Conservation (phyloP, 2,113 vertebrate species). For the Corythornis madagascariensis region DNA sequence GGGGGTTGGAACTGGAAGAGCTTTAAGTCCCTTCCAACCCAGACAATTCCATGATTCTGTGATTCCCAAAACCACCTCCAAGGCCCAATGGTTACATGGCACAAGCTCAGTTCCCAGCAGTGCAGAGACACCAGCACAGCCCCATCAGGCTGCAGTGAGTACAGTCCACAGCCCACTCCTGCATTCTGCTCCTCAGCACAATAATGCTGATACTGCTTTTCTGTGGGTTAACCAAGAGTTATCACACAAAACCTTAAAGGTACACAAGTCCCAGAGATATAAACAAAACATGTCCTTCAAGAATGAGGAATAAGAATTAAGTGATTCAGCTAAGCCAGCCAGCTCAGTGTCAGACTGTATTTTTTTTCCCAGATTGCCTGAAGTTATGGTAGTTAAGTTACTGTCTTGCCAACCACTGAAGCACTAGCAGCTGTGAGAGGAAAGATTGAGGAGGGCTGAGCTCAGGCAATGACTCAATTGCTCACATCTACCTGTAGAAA, state of each 20-base stretch:
- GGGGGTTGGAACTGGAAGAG: too few relatives aligned
- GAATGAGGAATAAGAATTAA: neutral
- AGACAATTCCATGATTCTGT: too few relatives aligned
- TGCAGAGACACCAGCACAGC: neutral
- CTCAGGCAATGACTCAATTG: neutral
- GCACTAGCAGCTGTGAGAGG: neutral
- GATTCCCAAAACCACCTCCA: neutral
- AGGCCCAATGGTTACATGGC: neutral
- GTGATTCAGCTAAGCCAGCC: neutral
- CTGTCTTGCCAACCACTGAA: neutral
- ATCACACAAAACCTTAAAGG: neutral
- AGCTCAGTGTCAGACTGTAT: neutral
- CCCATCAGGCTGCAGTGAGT: neutral
- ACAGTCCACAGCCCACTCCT: neutral
- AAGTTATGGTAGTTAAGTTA: neutral
- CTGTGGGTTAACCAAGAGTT: neutral
- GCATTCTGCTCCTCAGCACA: neutral
- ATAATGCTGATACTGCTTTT: neutral
- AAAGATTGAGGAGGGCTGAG: neutral
- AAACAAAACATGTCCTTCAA: neutral
- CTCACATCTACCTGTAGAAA: constrained; percentile 49
- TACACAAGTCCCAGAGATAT: neutral
- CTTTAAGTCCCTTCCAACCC: too few relatives aligned
- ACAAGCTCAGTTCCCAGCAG: neutral
- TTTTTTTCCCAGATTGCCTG: neutral